phyloP scores from a whole-genome alignment of 1,140 invertebrate species.

The Colletes latitarsis region DNA sequence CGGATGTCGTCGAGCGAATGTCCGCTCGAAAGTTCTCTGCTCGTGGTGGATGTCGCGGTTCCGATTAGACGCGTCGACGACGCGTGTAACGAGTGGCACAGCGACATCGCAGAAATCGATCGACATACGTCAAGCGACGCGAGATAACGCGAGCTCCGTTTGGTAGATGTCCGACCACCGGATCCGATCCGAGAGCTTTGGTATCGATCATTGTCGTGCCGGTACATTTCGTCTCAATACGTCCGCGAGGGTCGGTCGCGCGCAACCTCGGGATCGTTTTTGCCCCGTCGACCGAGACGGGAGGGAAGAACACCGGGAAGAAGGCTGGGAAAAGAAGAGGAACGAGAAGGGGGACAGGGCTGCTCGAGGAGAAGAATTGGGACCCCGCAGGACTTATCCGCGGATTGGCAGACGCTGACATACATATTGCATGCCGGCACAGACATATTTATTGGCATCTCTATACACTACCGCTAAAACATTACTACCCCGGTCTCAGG shows the following conservation, averaged over 20 bases:
- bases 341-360: slow-evolving; percentile 1
- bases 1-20: too few relatives aligned
- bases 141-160: slow-evolving; percentile 43
- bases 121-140: slow-evolving; percentile 50
- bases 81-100: slow-evolving; percentile 16
- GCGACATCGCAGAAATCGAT: slow-evolving; percentile 21
- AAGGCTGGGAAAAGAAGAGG: slow-evolving; percentile 29
- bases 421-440: slow-evolving; percentile 78
- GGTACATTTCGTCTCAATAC: slow-evolving; percentile 71
- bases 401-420: slow-evolving; percentile 71
- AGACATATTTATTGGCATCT: slow-evolving; percentile 80
- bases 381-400: slow-evolving; percentile 62
- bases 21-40: too few relatives aligned
- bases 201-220: slow-evolving; percentile 57
- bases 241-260: slow-evolving; percentile 51
- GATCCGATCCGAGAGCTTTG: slow-evolving; percentile 31
- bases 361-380: slow-evolving; percentile 51
- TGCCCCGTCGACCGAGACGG: slow-evolving; percentile 50
- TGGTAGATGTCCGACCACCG: slow-evolving; percentile 47
- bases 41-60: not conserved
- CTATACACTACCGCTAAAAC: slow-evolving; percentile 71
- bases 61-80: not conserved
- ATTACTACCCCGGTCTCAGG: slow-evolving; percentile 53
- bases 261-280: slow-evolving; percentile 61
- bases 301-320: slow-evolving; percentile 38